A percentile compares a stretch with the other conserved stretches of the same genome.
These are phyloP conservation scores for Holacanthella duospinosa DNA, from an alignment of 2,888 invertebrate species.

Conservation along the genomic window DNA sequence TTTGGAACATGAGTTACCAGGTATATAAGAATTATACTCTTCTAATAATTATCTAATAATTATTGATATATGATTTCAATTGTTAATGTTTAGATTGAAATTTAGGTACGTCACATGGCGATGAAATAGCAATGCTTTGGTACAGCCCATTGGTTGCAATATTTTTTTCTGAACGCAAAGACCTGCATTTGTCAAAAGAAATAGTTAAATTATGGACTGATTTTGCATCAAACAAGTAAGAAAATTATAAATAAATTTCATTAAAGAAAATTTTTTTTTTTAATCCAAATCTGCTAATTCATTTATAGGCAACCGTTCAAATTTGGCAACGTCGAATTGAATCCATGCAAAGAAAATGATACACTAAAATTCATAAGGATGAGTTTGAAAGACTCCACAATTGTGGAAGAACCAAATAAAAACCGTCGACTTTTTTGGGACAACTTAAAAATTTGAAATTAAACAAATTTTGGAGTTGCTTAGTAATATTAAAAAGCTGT, in stretches of 20 bases:
- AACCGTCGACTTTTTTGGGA: too few species aligned
- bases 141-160: conserved; percentile 13
- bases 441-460: too few species aligned
- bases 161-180: conserved; percentile 9
- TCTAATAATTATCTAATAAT: too few species aligned
- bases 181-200: conserved; percentile 15
- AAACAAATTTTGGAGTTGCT: too few species aligned
- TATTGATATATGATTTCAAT: background rate
- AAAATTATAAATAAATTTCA: background rate
- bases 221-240: conserved; percentile 16
- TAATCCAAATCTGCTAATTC: background rate
- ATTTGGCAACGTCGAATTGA: background rate
- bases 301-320: background rate
- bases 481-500: too few species aligned
- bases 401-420: too few species aligned
- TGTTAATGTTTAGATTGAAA: conserved; percentile 12
- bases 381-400: too few species aligned
- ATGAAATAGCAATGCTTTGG: conserved; percentile 16
- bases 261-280: background rate
- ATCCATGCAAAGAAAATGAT: background rate
- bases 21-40: background rate
- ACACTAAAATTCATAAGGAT: background rate
- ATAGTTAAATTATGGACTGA: conserved; percentile 16
- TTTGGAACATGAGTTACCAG: background rate
- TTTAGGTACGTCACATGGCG: conserved; percentile 18